Conservation (phyloP, 2,888 invertebrate species). For the Rhingia rostrata region DNA sequence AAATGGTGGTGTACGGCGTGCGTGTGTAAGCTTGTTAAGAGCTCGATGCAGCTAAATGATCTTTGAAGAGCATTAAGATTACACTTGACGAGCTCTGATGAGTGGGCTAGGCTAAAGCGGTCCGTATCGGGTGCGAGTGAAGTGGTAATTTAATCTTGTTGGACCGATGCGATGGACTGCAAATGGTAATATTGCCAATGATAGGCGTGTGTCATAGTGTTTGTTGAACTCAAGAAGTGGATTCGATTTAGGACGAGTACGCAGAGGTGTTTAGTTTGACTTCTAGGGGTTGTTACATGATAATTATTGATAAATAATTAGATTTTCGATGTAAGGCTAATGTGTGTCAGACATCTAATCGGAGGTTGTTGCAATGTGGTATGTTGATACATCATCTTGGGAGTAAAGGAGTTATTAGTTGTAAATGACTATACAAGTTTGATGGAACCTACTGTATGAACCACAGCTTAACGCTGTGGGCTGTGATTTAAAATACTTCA, state of each 20-base stretch:
- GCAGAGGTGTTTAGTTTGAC: not conserved
- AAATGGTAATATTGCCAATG: not conserved
- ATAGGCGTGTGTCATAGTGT: not conserved
- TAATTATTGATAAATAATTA: not conserved
- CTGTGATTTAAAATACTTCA: no score
- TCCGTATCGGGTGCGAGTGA: not conserved
- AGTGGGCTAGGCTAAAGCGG: not conserved
- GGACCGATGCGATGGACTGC: not conserved
- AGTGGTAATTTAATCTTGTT: not conserved
- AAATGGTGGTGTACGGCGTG: not conserved
- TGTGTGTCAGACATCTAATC: no score
- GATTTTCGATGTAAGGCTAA: no score
- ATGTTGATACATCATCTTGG: no score
- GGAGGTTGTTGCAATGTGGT: no score
- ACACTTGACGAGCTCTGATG: constrained; percentile 5
- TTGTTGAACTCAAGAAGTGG: constrained; percentile 1
- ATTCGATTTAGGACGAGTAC: not conserved
- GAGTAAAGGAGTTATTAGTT: no score
- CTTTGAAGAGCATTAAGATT: constrained; percentile 51
- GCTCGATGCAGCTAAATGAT: constrained; percentile 31
- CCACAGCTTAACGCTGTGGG: no score
- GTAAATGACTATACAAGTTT: no score
- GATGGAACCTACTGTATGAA: no score
- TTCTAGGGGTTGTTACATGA: not conserved
- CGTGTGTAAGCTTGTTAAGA: not conserved